A percentile compares a stretch with the other conserved stretches of the same genome.
Evolutionary conservation across 92 coral and sea anemone species (phyloP).

Genomic region (Galaxea fascicularis): DNA sequence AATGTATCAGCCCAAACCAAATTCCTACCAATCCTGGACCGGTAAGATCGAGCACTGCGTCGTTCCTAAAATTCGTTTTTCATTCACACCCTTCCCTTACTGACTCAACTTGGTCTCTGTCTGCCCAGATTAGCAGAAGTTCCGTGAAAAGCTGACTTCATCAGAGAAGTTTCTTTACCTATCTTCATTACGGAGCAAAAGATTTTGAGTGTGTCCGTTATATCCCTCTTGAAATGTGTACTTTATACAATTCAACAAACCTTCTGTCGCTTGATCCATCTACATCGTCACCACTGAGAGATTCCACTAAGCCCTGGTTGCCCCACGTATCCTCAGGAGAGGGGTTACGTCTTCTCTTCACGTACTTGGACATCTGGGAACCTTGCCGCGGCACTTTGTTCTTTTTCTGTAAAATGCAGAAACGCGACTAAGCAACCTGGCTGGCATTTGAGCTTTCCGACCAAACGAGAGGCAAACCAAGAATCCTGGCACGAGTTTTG

Average conservation of each 20-base stretch:
- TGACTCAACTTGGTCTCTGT: no score
- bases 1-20: no score
- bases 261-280: constrained; percentile 27
- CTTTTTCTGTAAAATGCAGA: constrained; percentile 48
- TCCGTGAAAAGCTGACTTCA: no score
- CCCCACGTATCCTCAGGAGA: constrained; percentile 64
- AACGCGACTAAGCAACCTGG: background rate
- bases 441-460: background rate
- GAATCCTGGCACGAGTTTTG: background rate
- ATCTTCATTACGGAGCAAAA: no score
- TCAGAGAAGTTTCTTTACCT: no score
- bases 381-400: constrained; percentile 90
- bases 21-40: no score
- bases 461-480: background rate
- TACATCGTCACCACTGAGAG: constrained; percentile 67
- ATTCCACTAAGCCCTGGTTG: constrained; percentile 68
- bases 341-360: constrained; percentile 53
- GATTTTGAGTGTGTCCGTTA: no score
- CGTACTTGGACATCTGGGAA: constrained; percentile 93
- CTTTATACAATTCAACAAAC: constrained; percentile 1
- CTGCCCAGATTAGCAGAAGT: no score
- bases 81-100: no score
- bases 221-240: background rate
- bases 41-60: no score
- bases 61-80: no score